These are phyloP conservation scores for Eurystomus glaucurus DNA, from an alignment of 2,797 vertebrate species.

Conservation along the genomic window DNA sequence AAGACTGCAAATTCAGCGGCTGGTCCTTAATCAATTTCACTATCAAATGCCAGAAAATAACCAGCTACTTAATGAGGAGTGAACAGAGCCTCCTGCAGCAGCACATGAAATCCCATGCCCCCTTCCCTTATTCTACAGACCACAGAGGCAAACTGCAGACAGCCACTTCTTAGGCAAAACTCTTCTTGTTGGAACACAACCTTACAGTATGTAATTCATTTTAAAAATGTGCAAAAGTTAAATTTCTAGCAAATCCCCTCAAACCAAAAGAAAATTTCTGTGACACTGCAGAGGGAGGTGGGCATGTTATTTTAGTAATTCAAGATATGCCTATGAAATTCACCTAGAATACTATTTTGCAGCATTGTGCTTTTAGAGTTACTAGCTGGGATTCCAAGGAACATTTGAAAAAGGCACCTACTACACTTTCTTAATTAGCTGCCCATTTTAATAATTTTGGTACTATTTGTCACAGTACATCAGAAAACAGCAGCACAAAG, in stretches of 20 bases:
- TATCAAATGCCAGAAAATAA: background rate
- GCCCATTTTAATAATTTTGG: slow-evolving; percentile 44
- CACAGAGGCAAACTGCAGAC: background rate
- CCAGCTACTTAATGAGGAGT: background rate
- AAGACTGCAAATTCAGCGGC: slow-evolving; percentile 16
- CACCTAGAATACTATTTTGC: background rate
- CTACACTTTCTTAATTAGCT: slow-evolving; percentile 18
- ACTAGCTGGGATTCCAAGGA: background rate
- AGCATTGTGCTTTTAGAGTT: slow-evolving; percentile 1
- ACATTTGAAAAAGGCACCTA: background rate
- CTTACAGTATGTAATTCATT: background rate
- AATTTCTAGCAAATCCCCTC: background rate
- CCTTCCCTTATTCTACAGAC: background rate
- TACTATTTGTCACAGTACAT: slow-evolving; percentile 60
- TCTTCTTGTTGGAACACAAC: background rate
- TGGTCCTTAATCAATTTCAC: slow-evolving; percentile 3
- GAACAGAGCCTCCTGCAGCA: background rate
- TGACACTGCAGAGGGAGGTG: background rate
- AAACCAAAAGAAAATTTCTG: background rate
- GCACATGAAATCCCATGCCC: background rate
- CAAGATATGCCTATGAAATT: background rate
- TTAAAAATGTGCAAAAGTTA: background rate
- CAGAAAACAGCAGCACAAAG: slow-evolving; percentile 74
- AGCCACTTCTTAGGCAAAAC: background rate
- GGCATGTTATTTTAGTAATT: background rate